A percentile compares a stretch with the other conserved stretches of the same genome.
Conservation (phyloP, 2,113 vertebrate genomes). For the Odontesthes bonariensis region DNA sequence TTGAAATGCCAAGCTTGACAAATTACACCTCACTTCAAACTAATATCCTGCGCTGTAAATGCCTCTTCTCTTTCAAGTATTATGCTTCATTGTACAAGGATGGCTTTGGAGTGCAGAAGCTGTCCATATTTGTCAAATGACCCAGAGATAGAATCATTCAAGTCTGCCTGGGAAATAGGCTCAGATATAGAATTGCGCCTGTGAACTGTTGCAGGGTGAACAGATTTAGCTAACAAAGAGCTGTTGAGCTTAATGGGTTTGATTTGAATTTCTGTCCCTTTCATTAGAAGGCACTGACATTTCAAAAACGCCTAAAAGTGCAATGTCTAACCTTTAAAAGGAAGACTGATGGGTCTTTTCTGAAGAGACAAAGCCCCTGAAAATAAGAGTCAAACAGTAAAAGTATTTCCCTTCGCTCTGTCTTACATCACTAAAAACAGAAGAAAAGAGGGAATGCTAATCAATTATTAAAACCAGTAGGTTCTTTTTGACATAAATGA, state of each 20-base stretch:
- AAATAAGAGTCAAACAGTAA: constrained; percentile 12
- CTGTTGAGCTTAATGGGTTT: constrained; percentile 45
- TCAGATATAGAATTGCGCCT: constrained; percentile 4
- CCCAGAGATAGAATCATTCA: constrained; percentile 38
- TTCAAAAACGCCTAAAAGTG: constrained; percentile 55
- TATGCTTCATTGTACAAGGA: constrained; percentile 12
- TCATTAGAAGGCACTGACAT: constrained; percentile 77
- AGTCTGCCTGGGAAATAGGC: constrained; percentile 49
- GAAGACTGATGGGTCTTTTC: constrained; percentile 44
- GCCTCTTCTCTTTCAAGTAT: constrained; percentile 47
- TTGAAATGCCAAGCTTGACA: constrained; percentile 58
- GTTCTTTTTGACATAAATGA: background rate
- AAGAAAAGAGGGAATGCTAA: background rate
- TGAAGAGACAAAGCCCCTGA: constrained; percentile 32
- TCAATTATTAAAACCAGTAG: too few species aligned
- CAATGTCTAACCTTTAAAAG: constrained; percentile 59
- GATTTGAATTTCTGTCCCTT: constrained; percentile 62
- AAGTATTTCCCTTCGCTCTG: background rate
- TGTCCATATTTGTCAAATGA: constrained; percentile 58
- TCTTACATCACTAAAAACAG: background rate
- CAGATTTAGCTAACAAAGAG: constrained; percentile 33
- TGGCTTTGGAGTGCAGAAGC: constrained; percentile 30
- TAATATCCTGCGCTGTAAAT: constrained; percentile 47
- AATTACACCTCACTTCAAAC: constrained; percentile 51
- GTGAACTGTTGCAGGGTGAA: constrained; percentile 23